phyloP scores from a whole-genome alignment of 2,797 vertebrate species.

The Buphagus erythrorhynchus region DNA sequence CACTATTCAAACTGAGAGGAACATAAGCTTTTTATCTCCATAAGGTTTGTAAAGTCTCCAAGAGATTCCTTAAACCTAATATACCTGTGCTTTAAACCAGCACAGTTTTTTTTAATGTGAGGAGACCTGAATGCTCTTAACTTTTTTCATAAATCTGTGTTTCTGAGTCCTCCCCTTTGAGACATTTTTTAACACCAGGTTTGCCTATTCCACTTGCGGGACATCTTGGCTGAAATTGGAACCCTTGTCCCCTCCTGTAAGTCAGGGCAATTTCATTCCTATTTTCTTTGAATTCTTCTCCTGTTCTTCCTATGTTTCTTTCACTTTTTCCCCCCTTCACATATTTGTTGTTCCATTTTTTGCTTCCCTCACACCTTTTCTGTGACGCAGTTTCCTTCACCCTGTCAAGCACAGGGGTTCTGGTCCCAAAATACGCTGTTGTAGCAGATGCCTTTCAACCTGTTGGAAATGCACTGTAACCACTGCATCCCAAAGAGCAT shows the following conservation, averaged over 20 bases:
- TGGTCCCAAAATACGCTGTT: neutral
- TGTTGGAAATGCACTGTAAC: neutral
- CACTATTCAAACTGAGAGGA: neutral
- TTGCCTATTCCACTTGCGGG: neutral
- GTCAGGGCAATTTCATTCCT: neutral
- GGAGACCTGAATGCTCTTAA: neutral
- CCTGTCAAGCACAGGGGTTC: neutral
- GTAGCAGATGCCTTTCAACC: neutral
- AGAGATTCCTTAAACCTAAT: neutral
- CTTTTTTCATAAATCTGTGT: neutral
- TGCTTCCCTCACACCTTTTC: neutral
- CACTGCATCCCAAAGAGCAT: neutral
- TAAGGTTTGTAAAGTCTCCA: neutral
- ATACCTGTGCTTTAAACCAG: neutral
- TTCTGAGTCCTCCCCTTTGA: neutral
- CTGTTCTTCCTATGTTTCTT: neutral
- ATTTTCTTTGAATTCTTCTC: neutral
- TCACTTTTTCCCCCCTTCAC: fast-evolving
- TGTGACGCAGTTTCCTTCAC: neutral
- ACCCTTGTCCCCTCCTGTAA: neutral
- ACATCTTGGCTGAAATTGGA: neutral
- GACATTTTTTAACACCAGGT: neutral
- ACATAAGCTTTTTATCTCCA: neutral
- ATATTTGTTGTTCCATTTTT: neutral
- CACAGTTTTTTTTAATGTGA: neutral